Evolutionary conservation across 2,888 invertebrate species (phyloP), one percentile per base, ranked within the genome.

Genomic region (Habroteleia sp.): DNA sequence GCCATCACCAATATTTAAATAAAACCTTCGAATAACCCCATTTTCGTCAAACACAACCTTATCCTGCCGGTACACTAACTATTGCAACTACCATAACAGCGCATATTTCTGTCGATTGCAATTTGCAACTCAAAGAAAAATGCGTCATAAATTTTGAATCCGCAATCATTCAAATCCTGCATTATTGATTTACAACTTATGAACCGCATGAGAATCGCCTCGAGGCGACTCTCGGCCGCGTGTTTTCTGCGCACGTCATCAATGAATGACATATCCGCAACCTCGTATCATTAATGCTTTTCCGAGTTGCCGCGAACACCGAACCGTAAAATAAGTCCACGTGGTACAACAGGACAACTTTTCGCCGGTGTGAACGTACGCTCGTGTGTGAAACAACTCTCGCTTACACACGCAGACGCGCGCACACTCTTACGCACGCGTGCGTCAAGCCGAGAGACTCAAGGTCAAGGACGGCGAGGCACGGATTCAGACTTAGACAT

Each of bases 381-480:
- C 13, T 1, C 39, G 39, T 25, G 52, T 23, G 50, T 7, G 27
- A 2, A n/a, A 3, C 16, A 16, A 13, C 23, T 13, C 35, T 35
- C 46, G 29, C 17, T 7, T 11, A 33, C 39, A 4, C 23, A 16
- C 8, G 8, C 25, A 8, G 31, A n/a, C 23, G 8, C 41, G 4
- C 25, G 8, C 27, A 20, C 54, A 13, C 20, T 8, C 10, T n/a
- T 13, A 10, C 44, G 16, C 33, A 31, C 35, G 63, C 25, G 63
- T 48, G 50, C 63, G 50, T 48, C 42, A 46, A 62, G 63, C 13
- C 62, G 65, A 31, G 65, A 25, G 52, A 65, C 58, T 73, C 73
- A 73, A 73, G 73, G 73, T 73, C 73, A 73, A 73, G 73, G 73
- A 44, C 65, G 65, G 39, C 73, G 17, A 65, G 60, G 52, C 52